These are phyloP conservation scores for Gorsachius magnificus DNA, from an alignment of 2,797 vertebrate species.

Conservation along the genomic window DNA sequence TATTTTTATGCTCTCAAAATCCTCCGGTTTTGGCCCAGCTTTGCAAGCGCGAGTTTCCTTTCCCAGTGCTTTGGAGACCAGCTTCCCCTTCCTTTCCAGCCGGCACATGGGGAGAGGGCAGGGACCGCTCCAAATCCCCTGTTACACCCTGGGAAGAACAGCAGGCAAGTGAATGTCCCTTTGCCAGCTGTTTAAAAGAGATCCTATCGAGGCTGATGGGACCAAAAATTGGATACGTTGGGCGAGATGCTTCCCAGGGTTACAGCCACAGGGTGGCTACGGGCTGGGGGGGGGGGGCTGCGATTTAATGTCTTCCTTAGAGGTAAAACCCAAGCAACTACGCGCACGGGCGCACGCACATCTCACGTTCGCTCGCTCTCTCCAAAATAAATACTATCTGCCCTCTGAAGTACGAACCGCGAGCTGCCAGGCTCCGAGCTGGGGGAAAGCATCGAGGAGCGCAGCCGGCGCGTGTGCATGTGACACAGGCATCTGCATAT, in stretches of 20 bases:
- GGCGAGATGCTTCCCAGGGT: background rate
- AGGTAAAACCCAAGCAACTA: background rate
- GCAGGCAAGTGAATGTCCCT: background rate
- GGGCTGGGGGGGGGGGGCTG: background rate
- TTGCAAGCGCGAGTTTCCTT: background rate
- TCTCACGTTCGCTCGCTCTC: accelerated
- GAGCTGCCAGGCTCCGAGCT: background rate
- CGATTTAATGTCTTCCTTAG: background rate
- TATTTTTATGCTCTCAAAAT: background rate
- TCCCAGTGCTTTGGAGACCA: background rate
- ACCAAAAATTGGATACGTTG: background rate
- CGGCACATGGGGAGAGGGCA: background rate
- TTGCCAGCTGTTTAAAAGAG: background rate
- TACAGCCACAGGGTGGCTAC: accelerated
- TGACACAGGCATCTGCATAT: conserved; percentile 2
- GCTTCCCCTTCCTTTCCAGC: background rate
- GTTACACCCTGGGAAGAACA: accelerated
- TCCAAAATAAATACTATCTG: background rate
- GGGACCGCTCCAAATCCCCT: background rate
- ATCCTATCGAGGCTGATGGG: background rate
- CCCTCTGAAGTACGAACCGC: background rate
- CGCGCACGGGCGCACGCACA: accelerated
- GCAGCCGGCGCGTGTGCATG: background rate
- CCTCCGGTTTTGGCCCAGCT: background rate
- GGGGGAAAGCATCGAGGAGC: background rate